These are phyloP conservation scores for Aphelenchoides besseyi DNA, from an alignment of 1,140 invertebrate genomes.

Conservation along the genomic window DNA sequence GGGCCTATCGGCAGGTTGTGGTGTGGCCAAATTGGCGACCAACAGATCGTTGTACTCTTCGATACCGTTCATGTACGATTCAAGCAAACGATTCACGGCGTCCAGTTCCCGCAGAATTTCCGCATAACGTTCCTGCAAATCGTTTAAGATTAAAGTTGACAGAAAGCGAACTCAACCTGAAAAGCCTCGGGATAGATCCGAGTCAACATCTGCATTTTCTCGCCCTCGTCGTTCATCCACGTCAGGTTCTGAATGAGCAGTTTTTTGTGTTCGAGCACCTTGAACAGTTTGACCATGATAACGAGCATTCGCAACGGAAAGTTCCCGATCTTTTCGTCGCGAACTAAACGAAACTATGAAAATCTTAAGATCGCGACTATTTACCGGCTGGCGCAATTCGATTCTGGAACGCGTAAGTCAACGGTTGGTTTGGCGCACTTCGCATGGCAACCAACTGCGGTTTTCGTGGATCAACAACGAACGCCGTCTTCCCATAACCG, in stretches of 20 bases:
- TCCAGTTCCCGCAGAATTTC: slow-evolving; percentile 25
- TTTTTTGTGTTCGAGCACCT: slow-evolving; percentile 47
- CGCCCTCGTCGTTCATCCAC: slow-evolving; percentile 42
- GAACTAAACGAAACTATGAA: slow-evolving; percentile 24
- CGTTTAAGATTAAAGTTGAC: neutral
- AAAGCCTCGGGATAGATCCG: slow-evolving; percentile 38
- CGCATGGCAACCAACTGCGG: slow-evolving; percentile 18
- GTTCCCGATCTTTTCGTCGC: slow-evolving; percentile 51
- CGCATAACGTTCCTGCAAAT: slow-evolving; percentile 17
- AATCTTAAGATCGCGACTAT: neutral
- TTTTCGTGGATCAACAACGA: slow-evolving; percentile 16
- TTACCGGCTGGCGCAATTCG: slow-evolving; percentile 9
- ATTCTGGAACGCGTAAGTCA: slow-evolving; percentile 11
- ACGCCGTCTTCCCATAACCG: slow-evolving; percentile 11
- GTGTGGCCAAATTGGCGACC: slow-evolving; percentile 35
- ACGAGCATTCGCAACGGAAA: slow-evolving; percentile 53
- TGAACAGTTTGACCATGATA: slow-evolving; percentile 49
- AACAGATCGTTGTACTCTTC: slow-evolving; percentile 41
- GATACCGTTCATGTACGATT: slow-evolving; percentile 22
- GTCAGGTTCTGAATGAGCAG: slow-evolving; percentile 34
- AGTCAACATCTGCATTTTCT: slow-evolving; percentile 41
- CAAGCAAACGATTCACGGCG: slow-evolving; percentile 16
- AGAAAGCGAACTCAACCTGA: slow-evolving; percentile 30
- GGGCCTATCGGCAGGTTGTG: slow-evolving; percentile 33
- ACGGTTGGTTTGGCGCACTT: slow-evolving; percentile 12